A percentile compares a stretch with the other conserved stretches of the same genome.
phyloP scores from a whole-genome alignment of 2,888 invertebrate species.

The Netelia fuscicornis region DNA sequence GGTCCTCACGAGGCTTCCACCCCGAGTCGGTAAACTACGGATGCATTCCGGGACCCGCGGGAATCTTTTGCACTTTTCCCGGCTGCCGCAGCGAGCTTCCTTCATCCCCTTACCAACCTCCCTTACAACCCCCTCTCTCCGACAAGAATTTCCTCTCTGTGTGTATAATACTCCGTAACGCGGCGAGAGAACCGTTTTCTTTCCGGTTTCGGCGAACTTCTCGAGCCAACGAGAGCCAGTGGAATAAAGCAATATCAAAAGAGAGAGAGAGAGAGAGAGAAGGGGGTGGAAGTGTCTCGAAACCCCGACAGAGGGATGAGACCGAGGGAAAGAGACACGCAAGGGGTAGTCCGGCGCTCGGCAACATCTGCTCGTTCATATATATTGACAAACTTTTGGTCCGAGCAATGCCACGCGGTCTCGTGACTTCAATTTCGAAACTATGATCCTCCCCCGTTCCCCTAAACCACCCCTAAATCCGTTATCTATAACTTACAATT shows the following conservation, averaged over 20 bases:
- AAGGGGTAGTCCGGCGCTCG: constrained; percentile 16
- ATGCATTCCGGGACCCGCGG: constrained; percentile 33
- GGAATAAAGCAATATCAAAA: constrained; percentile 48
- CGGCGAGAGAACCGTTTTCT: constrained; percentile 35
- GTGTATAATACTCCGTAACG: not conserved
- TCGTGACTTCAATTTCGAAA: constrained; percentile 1
- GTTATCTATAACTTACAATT: constrained; percentile 6
- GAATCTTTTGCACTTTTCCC: constrained; percentile 56
- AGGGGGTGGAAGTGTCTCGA: not conserved
- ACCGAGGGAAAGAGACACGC: not conserved
- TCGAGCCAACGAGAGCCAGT: not conserved
- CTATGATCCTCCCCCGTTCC: constrained; percentile 26
- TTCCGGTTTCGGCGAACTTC: constrained; percentile 36
- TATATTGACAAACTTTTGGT: constrained; percentile 77
- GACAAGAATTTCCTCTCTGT: not conserved
- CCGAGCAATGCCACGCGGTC: not conserved
- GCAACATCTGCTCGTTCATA: constrained; percentile 76
- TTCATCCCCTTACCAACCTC: constrained; percentile 5
- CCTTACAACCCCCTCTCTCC: not conserved
- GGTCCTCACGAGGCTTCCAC: not conserved
- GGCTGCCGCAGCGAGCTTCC: constrained; percentile 30
- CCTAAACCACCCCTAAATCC: not conserved
- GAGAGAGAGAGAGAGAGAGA: not conserved
- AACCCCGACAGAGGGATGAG: not conserved
- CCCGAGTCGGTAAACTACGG: constrained; percentile 29